Conservation (phyloP, 1,140 invertebrate genomes). For the Atta texana region DNA sequence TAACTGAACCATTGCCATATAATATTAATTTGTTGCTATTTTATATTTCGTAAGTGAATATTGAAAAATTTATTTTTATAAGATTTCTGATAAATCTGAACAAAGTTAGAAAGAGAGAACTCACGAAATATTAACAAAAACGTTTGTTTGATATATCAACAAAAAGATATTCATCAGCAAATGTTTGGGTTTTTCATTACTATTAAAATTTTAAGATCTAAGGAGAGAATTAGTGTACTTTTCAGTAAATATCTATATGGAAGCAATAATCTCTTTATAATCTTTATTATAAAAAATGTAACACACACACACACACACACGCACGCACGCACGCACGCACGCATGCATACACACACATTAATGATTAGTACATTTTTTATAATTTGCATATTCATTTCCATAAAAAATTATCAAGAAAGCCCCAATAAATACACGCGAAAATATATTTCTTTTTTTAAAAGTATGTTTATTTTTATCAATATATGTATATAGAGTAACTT, state of each 20-base stretch:
- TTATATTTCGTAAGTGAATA: not conserved
- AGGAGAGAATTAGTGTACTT: not conserved
- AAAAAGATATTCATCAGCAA: not conserved
- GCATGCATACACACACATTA: not conserved
- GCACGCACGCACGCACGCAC: too few species aligned
- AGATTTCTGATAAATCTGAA: not conserved
- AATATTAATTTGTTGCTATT: constrained; percentile 1
- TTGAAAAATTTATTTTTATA: not conserved
- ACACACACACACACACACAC: not conserved
- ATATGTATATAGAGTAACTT: too few species aligned
- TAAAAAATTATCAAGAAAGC: not conserved
- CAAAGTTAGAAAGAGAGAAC: not conserved
- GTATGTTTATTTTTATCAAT: too few species aligned
- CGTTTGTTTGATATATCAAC: not conserved
- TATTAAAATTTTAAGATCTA: not conserved
- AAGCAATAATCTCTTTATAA: not conserved
- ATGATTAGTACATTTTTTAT: not conserved
- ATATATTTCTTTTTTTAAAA: not conserved
- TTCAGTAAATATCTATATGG: not conserved
- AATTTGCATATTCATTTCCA: not conserved
- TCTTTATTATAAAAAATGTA: not conserved
- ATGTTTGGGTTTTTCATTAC: not conserved
- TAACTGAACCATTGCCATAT: not conserved
- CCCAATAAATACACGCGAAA: not conserved
- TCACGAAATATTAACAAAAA: not conserved